A percentile compares a stretch with the other conserved stretches of the same genome.
Conservation (phyloP, 2,888 invertebrate species). For the Serrognathus titanus region DNA sequence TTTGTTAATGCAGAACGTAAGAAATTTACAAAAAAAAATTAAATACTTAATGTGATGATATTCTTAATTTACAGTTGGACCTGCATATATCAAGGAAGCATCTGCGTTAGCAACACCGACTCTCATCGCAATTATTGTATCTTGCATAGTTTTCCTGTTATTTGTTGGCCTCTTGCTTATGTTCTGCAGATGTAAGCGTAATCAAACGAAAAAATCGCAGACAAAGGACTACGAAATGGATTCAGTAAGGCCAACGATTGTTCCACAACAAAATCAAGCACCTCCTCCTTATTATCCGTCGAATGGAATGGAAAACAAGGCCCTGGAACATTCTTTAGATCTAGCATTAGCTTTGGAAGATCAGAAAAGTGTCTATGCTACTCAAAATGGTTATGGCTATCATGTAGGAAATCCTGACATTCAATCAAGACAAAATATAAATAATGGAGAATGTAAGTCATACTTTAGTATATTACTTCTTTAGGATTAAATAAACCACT, state of each 20-base stretch:
- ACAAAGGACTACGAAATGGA: conserved; percentile 91
- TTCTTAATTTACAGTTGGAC: conserved; percentile 62
- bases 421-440: conserved; percentile 66
- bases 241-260: conserved; percentile 78
- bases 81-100: conserved; percentile 76
- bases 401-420: conserved; percentile 69
- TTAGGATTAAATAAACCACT: neutral
- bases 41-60: neutral
- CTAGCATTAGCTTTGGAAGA: conserved; percentile 79
- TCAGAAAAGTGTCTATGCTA: conserved; percentile 79
- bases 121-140: conserved; percentile 72
- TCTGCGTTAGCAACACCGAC: conserved; percentile 75
- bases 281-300: conserved; percentile 89
- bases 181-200: conserved; percentile 81
- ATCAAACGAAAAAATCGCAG: conserved; percentile 74
- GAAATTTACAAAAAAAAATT: conserved; percentile 40
- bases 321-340: conserved; percentile 85
- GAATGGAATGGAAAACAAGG: conserved; percentile 87
- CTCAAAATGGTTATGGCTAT: conserved; percentile 83
- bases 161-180: conserved; percentile 73
- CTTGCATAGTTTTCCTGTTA: conserved; percentile 75
- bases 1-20: conserved; percentile 81
- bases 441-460: conserved; percentile 81
- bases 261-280: conserved; percentile 81
- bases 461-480: too few species aligned